A percentile compares a stretch with the other conserved stretches of the same genome.
These are phyloP conservation scores for Ptilonorhynchus violaceus DNA, from an alignment of 2,113 vertebrate species.

Conservation along the genomic window DNA sequence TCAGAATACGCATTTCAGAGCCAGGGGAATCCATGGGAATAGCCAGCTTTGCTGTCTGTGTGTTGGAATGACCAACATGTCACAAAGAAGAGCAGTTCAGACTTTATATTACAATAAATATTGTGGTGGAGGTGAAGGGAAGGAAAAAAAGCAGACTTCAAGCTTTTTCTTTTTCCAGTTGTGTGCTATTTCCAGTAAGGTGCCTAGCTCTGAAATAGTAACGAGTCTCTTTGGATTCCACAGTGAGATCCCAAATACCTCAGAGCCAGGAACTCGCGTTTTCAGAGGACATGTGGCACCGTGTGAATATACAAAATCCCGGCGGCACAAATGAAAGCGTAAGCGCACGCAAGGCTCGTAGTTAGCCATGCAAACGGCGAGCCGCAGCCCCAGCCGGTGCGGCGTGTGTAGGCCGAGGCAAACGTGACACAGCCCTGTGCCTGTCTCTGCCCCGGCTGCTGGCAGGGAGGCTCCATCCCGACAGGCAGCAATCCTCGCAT, in stretches of 20 bases:
- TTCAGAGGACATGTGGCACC: not conserved
- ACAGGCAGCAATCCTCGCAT: not conserved
- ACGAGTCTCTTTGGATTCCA: not conserved
- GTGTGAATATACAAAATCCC: not conserved
- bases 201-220: not conserved
- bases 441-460: slow-evolving; percentile 2
- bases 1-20: not conserved
- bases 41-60: not conserved
- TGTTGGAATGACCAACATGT: not conserved
- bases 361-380: not conserved
- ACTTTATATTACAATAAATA: not conserved
- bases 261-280: not conserved
- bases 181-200: not conserved
- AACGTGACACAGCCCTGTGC: slow-evolving; percentile 4
- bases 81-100: not conserved
- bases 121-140: not conserved
- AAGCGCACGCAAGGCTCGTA: not conserved
- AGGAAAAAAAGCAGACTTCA: not conserved
- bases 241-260: not conserved
- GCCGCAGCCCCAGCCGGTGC: not conserved
- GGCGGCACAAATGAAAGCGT: not conserved
- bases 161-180: not conserved
- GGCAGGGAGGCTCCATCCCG: slow-evolving; percentile 26
- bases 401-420: not conserved
- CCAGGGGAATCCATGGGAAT: not conserved